Evolutionary conservation across 2,888 invertebrate genomes (phyloP).

Genomic region (Timema podura): DNA sequence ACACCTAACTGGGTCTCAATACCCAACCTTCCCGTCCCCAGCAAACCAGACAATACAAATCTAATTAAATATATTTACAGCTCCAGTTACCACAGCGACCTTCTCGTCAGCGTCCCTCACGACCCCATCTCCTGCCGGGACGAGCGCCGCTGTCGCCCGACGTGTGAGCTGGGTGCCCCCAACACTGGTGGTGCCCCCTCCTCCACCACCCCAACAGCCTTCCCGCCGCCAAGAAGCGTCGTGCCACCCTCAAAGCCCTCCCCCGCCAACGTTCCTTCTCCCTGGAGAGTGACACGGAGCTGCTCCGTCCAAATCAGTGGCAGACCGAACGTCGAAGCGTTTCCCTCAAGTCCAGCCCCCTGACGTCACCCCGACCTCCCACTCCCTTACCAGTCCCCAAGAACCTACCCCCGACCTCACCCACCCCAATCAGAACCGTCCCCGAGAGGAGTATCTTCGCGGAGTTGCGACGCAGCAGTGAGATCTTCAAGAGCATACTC

Average conservation of each 20-base stretch:
- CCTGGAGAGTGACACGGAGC: constrained; percentile 40
- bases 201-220: constrained; percentile 14
- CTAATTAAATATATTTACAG: neutral
- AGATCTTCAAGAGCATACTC: constrained; percentile 44
- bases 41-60: too few relatives aligned
- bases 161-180: constrained; percentile 38
- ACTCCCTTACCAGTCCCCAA: constrained; percentile 16
- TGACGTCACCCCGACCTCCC: constrained; percentile 36
- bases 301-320: constrained; percentile 35
- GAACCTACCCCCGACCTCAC: constrained; percentile 31
- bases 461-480: constrained; percentile 43
- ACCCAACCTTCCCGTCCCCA: too few relatives aligned
- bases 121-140: constrained; percentile 22
- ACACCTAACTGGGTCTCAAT: too few relatives aligned
- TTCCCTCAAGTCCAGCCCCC: constrained; percentile 41
- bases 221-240: constrained; percentile 26
- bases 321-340: constrained; percentile 40
- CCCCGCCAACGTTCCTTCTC: constrained; percentile 42
- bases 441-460: constrained; percentile 43
- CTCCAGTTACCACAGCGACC: constrained; percentile 20
- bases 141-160: constrained; percentile 21
- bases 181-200: constrained; percentile 8
- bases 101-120: constrained; percentile 35
- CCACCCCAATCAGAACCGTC: constrained; percentile 33
- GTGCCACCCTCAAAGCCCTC: constrained; percentile 31